Base-by-base conservation (phyloP, 2,797 vertebrate genomes). In the Pipistrellus pipistrellus region DNA sequence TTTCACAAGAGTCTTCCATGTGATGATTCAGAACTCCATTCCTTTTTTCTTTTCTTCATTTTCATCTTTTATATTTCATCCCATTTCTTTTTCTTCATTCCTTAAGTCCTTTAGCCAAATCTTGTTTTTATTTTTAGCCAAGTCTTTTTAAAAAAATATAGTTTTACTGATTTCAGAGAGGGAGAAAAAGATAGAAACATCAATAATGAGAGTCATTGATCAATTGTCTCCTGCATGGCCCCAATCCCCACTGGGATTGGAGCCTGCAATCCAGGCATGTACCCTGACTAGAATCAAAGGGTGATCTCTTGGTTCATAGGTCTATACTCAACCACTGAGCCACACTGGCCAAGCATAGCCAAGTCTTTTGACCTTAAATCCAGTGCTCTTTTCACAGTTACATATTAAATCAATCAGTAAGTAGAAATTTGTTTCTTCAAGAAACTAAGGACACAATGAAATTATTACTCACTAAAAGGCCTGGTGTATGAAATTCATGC, bases 361-460 rank as follows among this genome's bases (percentile, higher is more conserved):
- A 76, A 41, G 27, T 44, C 80, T 84, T 89, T 59, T 71, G 72
- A 93, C 59, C 62, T 64, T 14, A 59, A 88, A 25, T 69, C 27
- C 48, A 59, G 71, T 75, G 46, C 11, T 41, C 78, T 59, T 89
- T 77, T 62, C 73, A 75, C 3, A 71, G 80, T 69, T 89, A 71
- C 62, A 41, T 69, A 68, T 77, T 84, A 84, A 88, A 76, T 51
- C 78, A 76, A 23, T 77, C 80, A 84, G 59, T 88, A 77, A 71
- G 71, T 84, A 73, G 80, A 62, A 77, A 27, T 89, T 93, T 69
- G n/a, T 88, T 83, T 55, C 48, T 68, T 76, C 25, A 77, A 84
- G 72, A 84, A 89, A 44, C 68, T 57, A 88, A 38, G 46, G 77
- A 55, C 41, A 12, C 72, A 75, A 73, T 84, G 78, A 76, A 88